Percentiles rank a stretch among this genome's conserved stretches.
These are phyloP conservation scores for Drosophila orena DNA, from an alignment of 1,140 invertebrate species.

Conservation along the genomic window DNA sequence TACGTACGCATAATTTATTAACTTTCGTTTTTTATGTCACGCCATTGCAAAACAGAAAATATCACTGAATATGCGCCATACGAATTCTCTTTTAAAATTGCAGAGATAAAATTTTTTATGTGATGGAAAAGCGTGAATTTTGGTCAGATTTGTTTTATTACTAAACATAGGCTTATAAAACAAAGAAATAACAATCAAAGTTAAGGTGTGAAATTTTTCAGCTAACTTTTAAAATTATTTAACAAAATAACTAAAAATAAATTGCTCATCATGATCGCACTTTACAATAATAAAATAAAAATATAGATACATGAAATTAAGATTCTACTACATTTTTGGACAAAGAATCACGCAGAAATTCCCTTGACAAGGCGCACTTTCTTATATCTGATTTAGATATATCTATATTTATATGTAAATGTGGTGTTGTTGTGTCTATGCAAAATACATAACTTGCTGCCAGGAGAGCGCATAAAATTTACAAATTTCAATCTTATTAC, in stretches of 20 bases:
- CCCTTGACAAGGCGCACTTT: slow-evolving; percentile 44
- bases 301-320: slow-evolving; percentile 6
- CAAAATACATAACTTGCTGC: slow-evolving; percentile 55
- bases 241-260: slow-evolving; percentile 69
- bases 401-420: slow-evolving; percentile 37
- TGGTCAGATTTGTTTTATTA: slow-evolving; percentile 58
- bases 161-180: slow-evolving; percentile 57
- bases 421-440: slow-evolving; percentile 50
- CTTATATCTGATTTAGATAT: slow-evolving; percentile 33
- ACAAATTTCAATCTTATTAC: slow-evolving; percentile 67
- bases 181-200: slow-evolving; percentile 69
- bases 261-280: slow-evolving; percentile 17
- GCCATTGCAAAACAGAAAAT: slow-evolving; percentile 41
- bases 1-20: slow-evolving; percentile 24
- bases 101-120: background rate
- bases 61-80: slow-evolving; percentile 52
- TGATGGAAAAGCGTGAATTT: slow-evolving; percentile 20
- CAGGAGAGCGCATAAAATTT: slow-evolving; percentile 64
- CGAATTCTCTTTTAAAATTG: slow-evolving; percentile 2
- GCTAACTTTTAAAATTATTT: slow-evolving; percentile 79
- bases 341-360: slow-evolving; percentile 73
- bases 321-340: slow-evolving; percentile 56
- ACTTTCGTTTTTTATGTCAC: slow-evolving; percentile 4
- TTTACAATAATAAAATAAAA: slow-evolving; percentile 30
- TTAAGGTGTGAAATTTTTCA: slow-evolving; percentile 45